phyloP scores from a whole-genome alignment of 2,797 vertebrate genomes.

The Mormyrops boulengeri region DNA sequence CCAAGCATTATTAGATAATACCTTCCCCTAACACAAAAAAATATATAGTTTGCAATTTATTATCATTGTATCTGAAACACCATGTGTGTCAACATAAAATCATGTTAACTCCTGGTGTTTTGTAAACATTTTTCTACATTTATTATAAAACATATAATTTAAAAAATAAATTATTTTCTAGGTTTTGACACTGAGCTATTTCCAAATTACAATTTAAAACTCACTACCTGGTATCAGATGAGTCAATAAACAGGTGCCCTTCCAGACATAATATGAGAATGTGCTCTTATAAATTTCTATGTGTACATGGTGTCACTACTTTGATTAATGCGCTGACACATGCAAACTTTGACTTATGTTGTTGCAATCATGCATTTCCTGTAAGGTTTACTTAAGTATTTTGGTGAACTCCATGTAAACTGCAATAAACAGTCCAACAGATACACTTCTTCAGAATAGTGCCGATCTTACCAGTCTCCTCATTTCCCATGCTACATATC shows the following conservation, averaged over 20 bases:
- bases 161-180: background rate
- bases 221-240: background rate
- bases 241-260: background rate
- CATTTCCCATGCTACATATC: background rate
- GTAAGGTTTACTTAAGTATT: background rate
- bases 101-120: background rate
- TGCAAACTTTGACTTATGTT: background rate
- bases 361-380: background rate
- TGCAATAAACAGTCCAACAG: background rate
- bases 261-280: background rate
- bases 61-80: background rate
- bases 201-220: background rate
- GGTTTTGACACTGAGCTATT: background rate
- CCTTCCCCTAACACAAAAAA: background rate
- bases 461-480: background rate
- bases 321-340: background rate
- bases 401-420: background rate
- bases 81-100: background rate
- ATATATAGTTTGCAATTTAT: background rate
- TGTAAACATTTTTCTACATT: background rate
- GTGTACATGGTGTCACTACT: background rate
- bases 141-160: background rate
- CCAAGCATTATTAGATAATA: background rate
- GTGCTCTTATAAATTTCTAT: background rate
- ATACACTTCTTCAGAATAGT: background rate